phyloP scores from a whole-genome alignment of 2,888 invertebrate genomes.

The Odontocolon sp. region DNA sequence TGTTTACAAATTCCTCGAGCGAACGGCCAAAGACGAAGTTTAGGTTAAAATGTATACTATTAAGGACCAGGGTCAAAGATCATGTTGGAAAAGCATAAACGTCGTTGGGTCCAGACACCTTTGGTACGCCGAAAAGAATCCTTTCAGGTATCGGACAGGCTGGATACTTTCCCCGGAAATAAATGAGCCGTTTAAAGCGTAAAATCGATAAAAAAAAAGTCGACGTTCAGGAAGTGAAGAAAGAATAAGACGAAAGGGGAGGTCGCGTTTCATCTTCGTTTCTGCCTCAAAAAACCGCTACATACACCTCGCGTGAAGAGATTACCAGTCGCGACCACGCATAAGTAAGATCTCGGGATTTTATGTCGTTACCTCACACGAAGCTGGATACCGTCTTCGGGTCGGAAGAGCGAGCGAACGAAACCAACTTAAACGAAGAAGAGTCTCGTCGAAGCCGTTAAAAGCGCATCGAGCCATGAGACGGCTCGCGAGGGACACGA shows the following conservation, averaged over 20 bases:
- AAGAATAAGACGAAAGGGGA: conserved; percentile 13
- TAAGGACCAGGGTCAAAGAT: conserved; percentile 38
- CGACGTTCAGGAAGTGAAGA: too few species aligned
- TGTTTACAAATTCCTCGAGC: background rate
- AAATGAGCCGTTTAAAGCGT: conserved; percentile 69
- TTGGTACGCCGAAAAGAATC: too few species aligned
- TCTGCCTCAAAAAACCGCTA: conserved; percentile 35
- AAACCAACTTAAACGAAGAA: conserved; percentile 34
- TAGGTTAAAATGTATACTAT: background rate
- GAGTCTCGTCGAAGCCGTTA: conserved; percentile 44
- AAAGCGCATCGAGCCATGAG: conserved; percentile 45
- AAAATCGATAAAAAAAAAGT: too few species aligned
- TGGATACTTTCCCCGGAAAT: conserved; percentile 51
- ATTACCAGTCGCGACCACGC: conserved; percentile 56
- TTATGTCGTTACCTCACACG: conserved; percentile 78
- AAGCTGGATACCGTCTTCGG: conserved; percentile 66
- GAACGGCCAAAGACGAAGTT: background rate
- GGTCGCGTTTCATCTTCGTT: conserved; percentile 21
- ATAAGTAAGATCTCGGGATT: conserved; percentile 76
- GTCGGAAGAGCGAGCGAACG: conserved; percentile 54
- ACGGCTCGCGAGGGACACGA: background rate
- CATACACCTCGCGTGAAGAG: conserved; percentile 33
- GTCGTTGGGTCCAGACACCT: conserved; percentile 21
- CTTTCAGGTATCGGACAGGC: conserved; percentile 8
- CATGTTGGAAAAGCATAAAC: conserved; percentile 31